Percentiles rank a stretch among this genome's conserved stretches.
Evolutionary conservation across 1,140 invertebrate species (phyloP).

Genomic region (Rhagoletis zephyria): DNA sequence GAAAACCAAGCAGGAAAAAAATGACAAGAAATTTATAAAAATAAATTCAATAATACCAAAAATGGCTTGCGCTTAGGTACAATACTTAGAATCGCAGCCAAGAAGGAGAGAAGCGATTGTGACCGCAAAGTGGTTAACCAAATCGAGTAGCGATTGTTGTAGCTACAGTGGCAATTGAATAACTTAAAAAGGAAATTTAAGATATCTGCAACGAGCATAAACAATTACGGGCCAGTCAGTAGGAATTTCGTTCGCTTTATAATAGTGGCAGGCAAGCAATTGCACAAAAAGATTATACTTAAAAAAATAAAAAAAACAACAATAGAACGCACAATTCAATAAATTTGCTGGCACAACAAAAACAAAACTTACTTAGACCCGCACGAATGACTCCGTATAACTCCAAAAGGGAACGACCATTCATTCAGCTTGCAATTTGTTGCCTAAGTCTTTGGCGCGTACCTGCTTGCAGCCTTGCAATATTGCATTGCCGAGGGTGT

Average conservation of each 20-base stretch:
- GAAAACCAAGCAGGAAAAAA: constrained; percentile 6
- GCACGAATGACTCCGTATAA: constrained; percentile 4
- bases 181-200: constrained; percentile 47
- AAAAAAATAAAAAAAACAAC: background rate
- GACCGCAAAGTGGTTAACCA: constrained; percentile 17
- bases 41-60: constrained; percentile 43
- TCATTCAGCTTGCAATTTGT: background rate
- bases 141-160: constrained; percentile 20
- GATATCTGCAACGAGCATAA: constrained; percentile 37
- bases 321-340: constrained; percentile 9
- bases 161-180: constrained; percentile 30
- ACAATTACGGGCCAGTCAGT: background rate
- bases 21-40: constrained; percentile 24
- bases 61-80: background rate
- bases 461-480: background rate
- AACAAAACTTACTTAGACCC: background rate
- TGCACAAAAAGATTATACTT: background rate
- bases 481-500: background rate
- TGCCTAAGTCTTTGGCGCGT: background rate
- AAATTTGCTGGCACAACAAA: background rate
- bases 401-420: constrained; percentile 10
- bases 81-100: background rate
- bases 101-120: background rate
- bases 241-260: constrained; percentile 5
- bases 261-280: background rate